Evolutionary conservation across 2,113 vertebrate species (phyloP).

Genomic region (Tragulus kanchil): DNA sequence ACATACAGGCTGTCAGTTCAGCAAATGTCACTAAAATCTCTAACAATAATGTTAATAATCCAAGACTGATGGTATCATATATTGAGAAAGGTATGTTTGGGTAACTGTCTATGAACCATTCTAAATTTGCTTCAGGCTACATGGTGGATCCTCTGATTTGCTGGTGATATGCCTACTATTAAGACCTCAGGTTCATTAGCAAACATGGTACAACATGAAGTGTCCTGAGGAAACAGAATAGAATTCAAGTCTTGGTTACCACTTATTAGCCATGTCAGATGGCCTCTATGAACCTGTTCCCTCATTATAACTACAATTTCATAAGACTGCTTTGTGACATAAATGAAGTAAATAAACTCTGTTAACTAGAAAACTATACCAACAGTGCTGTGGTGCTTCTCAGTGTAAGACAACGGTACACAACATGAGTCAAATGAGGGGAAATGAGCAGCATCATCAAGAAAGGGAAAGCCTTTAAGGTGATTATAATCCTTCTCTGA

Average conservation of each 20-base stretch:
- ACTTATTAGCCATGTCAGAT: not conserved
- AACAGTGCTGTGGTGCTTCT: not conserved
- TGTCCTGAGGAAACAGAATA: not conserved
- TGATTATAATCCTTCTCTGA: constrained; percentile 24
- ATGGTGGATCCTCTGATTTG: not conserved
- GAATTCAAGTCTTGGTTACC: not conserved
- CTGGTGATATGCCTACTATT: not conserved
- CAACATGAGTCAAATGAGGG: not conserved
- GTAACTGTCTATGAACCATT: not conserved
- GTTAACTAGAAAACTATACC: not conserved
- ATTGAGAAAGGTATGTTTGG: not conserved
- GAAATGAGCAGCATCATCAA: not conserved
- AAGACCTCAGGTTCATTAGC: constrained; percentile 26
- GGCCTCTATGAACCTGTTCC: not conserved
- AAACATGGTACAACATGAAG: constrained; percentile 4
- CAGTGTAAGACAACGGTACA: not conserved
- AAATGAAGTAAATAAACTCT: not conserved
- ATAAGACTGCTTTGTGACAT: not conserved
- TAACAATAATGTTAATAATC: constrained; percentile 35
- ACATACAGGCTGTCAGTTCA: not conserved
- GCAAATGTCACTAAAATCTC: not conserved
- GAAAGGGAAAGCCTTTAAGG: not conserved
- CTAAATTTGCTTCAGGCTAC: not conserved
- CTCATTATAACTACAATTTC: not conserved
- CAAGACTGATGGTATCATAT: not conserved